Conservation (phyloP, 2,797 vertebrate genomes). For the Apogon talboti region DNA sequence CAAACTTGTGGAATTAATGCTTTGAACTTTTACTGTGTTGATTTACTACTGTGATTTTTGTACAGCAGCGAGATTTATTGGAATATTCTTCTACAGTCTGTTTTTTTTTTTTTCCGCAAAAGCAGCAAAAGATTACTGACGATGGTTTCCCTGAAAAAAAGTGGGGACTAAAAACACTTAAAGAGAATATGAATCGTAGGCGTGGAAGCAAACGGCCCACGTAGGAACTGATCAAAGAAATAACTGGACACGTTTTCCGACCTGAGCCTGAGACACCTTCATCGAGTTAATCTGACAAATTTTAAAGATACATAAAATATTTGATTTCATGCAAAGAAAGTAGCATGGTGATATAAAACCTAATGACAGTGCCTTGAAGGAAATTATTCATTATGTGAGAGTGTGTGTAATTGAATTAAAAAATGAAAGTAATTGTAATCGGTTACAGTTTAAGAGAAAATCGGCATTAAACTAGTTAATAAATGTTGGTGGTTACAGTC, state of each 20-base stretch:
- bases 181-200: neutral
- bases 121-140: conserved; percentile 16
- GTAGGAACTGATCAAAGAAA: neutral
- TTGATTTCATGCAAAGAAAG: neutral
- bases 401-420: too few relatives aligned
- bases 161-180: too few relatives aligned
- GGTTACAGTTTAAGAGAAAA: too few relatives aligned
- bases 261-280: neutral
- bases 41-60: conserved; percentile 16
- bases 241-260: neutral
- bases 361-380: too few relatives aligned
- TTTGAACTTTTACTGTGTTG: conserved; percentile 23
- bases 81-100: conserved; percentile 8
- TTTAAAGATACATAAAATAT: neutral
- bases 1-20: neutral
- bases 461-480: too few relatives aligned
- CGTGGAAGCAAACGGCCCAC: neutral
- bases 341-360: too few relatives aligned
- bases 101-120: conserved; percentile 4
- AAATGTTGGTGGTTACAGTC: too few relatives aligned
- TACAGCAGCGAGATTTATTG: conserved; percentile 10
- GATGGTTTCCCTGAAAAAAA: neutral
- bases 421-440: too few relatives aligned
- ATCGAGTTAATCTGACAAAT: too few relatives aligned
- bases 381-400: too few relatives aligned